Conservation (phyloP, 2,888 invertebrate species). For the Andrena fulva region DNA sequence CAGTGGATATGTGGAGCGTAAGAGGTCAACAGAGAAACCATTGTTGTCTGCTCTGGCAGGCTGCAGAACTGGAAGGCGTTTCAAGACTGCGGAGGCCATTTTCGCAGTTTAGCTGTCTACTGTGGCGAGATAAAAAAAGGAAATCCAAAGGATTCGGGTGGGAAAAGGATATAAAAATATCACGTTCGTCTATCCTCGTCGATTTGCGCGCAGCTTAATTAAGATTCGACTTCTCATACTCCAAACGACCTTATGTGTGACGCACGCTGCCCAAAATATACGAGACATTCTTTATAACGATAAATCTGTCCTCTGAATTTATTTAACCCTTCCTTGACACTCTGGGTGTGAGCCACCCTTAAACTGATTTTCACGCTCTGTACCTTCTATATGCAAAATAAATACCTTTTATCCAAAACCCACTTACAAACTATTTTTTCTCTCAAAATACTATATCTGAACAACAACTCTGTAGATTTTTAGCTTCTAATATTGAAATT, state of each 20-base stretch:
- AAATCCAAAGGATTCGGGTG: background rate
- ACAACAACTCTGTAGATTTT: no score
- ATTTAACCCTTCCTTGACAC: no score
- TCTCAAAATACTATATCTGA: no score
- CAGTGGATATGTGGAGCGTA: slow-evolving; percentile 74
- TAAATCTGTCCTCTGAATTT: background rate
- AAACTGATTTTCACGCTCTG: no score
- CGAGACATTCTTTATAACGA: background rate
- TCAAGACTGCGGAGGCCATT: slow-evolving; percentile 51
- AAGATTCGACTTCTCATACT: background rate
- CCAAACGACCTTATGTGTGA: background rate
- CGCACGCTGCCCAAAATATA: background rate
- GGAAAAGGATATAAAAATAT: slow-evolving; percentile 1
- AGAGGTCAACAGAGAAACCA: slow-evolving; percentile 79
- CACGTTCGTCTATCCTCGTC: background rate
- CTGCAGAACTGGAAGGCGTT: slow-evolving; percentile 63
- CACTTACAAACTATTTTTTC: no score
- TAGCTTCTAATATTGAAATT: no score
- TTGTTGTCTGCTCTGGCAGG: slow-evolving; percentile 75
- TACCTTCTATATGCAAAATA: no score
- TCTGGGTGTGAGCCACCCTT: no score
- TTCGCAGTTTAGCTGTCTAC: slow-evolving; percentile 47
- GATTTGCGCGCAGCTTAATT: background rate
- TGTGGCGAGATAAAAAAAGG: background rate
- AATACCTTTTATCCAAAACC: no score